Percentiles rank a stretch among this genome's conserved stretches.
Evolutionary conservation across 1,140 invertebrate species (phyloP).

Genomic region (Euborellia annulipes): DNA sequence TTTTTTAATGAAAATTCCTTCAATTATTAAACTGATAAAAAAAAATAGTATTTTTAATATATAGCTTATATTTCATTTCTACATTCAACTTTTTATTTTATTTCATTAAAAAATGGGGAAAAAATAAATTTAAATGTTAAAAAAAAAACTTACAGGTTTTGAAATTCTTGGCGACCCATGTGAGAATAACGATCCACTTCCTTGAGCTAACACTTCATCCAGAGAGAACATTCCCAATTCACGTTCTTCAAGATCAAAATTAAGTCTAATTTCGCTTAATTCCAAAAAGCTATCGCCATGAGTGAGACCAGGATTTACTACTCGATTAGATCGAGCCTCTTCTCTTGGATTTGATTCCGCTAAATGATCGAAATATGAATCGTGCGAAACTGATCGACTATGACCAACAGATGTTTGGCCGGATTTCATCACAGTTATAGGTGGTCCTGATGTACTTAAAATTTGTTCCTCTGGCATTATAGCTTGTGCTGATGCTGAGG

Average conservation of each 20-base stretch:
- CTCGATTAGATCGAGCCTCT: not conserved
- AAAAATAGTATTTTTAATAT: not conserved
- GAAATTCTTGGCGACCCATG: constrained; percentile 29
- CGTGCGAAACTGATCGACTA: constrained; percentile 64
- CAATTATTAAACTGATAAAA: not conserved
- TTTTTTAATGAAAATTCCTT: not conserved
- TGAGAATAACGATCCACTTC: constrained; percentile 11
- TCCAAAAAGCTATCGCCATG: constrained; percentile 29
- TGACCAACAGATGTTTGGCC: constrained; percentile 16
- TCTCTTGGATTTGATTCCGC: constrained; percentile 27
- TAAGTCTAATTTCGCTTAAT: constrained; percentile 63
- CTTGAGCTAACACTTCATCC: constrained; percentile 43
- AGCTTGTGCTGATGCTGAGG: no score
- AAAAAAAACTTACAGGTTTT: not conserved
- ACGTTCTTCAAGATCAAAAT: constrained; percentile 67
- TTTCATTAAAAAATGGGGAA: no score
- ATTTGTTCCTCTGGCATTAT: no score
- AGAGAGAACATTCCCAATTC: constrained; percentile 76
- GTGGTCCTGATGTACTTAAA: no score
- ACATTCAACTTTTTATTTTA: not conserved
- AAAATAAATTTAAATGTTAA: no score
- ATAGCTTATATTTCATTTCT: not conserved
- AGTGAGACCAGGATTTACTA: not conserved
- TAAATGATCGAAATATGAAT: constrained; percentile 75
- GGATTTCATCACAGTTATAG: no score